Percentiles rank a stretch among this genome's conserved stretches.
phyloP scores from a whole-genome alignment of 2,113 vertebrate genomes.

The Meles meles region DNA sequence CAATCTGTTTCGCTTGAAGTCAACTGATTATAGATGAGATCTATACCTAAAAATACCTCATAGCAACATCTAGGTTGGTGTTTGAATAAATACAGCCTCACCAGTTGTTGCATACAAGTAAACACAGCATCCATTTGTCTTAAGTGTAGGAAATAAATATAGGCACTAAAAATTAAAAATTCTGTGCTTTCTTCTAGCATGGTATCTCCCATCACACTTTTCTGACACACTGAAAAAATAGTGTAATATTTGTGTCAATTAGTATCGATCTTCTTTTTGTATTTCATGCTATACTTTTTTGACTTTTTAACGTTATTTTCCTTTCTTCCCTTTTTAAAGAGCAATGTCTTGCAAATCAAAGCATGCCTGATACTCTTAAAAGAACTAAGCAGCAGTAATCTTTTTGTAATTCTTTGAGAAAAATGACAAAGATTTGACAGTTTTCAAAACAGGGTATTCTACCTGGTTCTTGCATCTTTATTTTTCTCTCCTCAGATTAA shows the following conservation, averaged over 20 bases:
- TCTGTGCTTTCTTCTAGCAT: background rate
- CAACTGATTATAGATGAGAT: background rate
- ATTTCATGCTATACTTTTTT: background rate
- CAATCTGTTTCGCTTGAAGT: background rate
- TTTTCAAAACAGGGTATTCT: background rate
- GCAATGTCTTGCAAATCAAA: background rate
- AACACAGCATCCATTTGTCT: background rate
- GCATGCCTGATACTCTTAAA: background rate
- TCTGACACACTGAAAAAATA: background rate
- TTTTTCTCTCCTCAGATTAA: conserved; percentile 16
- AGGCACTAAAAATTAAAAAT: background rate
- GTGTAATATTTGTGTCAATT: background rate
- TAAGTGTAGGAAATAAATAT: background rate
- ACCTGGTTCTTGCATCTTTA: background rate
- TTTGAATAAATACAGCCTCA: background rate
- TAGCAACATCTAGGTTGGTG: background rate
- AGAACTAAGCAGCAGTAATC: background rate
- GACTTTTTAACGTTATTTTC: background rate
- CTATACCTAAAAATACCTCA: background rate
- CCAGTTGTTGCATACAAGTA: background rate
- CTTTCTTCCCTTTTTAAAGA: background rate
- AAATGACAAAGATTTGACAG: background rate
- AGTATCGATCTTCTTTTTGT: background rate
- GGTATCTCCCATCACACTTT: background rate
- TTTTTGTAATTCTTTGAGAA: background rate